Evolutionary conservation across 2,797 vertebrate species (phyloP).

Genomic region (Hippoglossus hippoglossus): DNA sequence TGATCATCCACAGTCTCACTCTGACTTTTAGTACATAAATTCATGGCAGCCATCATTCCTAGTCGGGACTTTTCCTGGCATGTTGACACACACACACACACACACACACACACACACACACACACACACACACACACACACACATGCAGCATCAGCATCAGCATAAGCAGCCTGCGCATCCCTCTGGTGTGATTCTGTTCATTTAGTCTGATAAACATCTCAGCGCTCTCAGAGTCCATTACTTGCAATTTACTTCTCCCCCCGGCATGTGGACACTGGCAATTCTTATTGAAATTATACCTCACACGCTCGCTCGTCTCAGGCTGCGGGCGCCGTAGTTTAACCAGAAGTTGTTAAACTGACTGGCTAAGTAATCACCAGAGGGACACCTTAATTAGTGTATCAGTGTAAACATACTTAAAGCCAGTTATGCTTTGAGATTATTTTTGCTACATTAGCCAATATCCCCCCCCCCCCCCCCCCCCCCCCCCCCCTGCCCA

Average conservation of each 20-base stretch:
- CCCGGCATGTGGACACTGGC: conserved; percentile 63
- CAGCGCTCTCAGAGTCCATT: conserved; percentile 68
- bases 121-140: conserved; percentile 17
- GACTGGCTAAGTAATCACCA: conserved; percentile 65
- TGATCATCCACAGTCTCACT: conserved; percentile 38
- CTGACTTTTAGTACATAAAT: conserved; percentile 60
- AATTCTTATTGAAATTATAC: conserved; percentile 68
- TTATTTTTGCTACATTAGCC: conserved; percentile 46
- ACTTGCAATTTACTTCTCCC: conserved; percentile 76
- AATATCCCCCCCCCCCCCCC: neutral
- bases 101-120: too few species aligned
- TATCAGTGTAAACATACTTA: conserved; percentile 69
- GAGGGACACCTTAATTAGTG: conserved; percentile 69
- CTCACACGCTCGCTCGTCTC: conserved; percentile 49
- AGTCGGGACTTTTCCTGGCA: conserved; percentile 46
- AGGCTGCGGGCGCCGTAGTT: conserved; percentile 47
- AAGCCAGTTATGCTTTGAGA: conserved; percentile 56
- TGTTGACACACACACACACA: conserved; percentile 48
- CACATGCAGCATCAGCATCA: conserved; percentile 18
- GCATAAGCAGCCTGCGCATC: conserved; percentile 12
- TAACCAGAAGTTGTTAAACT: conserved; percentile 62
- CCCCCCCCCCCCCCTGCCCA: neutral
- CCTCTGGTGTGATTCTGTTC: conserved; percentile 64
- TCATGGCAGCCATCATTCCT: conserved; percentile 60
- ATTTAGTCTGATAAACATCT: conserved; percentile 78